Evolutionary conservation across 2,113 vertebrate genomes (phyloP).

Genomic region (Plestiodon gilberti): DNA sequence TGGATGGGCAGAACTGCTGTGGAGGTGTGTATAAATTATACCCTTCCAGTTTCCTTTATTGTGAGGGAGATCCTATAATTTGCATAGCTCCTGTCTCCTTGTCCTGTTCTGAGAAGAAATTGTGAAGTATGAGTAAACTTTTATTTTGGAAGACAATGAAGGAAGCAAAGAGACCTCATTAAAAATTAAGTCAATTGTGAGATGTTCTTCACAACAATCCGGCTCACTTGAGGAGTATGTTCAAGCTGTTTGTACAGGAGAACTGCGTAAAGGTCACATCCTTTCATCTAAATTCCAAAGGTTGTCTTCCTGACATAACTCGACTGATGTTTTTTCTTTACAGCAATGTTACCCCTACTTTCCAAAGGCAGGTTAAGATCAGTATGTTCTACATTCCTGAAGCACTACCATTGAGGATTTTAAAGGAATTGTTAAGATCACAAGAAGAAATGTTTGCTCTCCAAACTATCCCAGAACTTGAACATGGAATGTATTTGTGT

Average conservation of each 20-base stretch:
- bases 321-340: not conserved
- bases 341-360: not conserved
- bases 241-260: not conserved
- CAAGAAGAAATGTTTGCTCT: fast-evolving
- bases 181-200: not conserved
- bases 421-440: slow-evolving; percentile 30
- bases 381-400: not conserved
- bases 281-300: not conserved
- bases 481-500: not conserved
- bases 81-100: not conserved
- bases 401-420: not conserved
- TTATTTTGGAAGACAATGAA: not conserved
- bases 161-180: not conserved
- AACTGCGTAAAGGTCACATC: not conserved
- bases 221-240: not conserved
- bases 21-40: not conserved
- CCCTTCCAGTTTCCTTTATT: not conserved
- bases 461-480: not conserved
- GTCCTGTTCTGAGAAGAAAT: not conserved
- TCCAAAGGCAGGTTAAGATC: not conserved
- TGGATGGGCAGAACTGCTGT: not conserved
- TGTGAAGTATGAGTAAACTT: not conserved
- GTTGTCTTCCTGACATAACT: not conserved
- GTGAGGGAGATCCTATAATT: not conserved
- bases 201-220: not conserved